Evolutionary conservation across 2,797 vertebrate genomes (phyloP).

Genomic region (Eulemur coronatus): DNA sequence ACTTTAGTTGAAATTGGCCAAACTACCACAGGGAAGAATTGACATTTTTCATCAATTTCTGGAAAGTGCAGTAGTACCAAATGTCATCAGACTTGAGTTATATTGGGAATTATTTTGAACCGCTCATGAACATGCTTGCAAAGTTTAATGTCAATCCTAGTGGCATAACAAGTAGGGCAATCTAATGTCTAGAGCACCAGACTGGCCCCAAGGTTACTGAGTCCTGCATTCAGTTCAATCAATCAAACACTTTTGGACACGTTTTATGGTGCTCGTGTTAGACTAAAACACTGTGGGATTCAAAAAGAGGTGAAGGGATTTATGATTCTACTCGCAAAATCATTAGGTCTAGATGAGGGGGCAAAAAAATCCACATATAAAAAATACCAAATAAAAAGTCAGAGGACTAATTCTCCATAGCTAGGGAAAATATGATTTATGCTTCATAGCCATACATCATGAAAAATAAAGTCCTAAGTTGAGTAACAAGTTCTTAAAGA

Average conservation of each 20-base stretch:
- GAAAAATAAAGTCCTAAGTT: background rate
- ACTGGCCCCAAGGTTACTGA: background rate
- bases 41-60: conserved; percentile 77
- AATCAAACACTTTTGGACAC: conserved; percentile 36
- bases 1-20: conserved; percentile 68
- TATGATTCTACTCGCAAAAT: background rate
- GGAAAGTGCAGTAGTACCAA: conserved; percentile 59
- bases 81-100: conserved; percentile 67
- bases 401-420: background rate
- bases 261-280: background rate
- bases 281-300: background rate
- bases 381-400: background rate
- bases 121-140: conserved; percentile 27
- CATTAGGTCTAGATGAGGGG: background rate
- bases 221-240: background rate
- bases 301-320: background rate
- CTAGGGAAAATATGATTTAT: background rate
- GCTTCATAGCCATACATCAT: background rate
- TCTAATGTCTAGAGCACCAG: background rate
- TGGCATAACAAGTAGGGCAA: conserved; percentile 46
- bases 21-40: conserved; percentile 72
- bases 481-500: background rate
- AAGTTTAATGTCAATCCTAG: conserved; percentile 56
- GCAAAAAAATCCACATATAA: background rate
- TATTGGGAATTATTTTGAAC: conserved; percentile 35